phyloP scores from a whole-genome alignment of 1,140 invertebrate species.

The Bombus turneri region DNA sequence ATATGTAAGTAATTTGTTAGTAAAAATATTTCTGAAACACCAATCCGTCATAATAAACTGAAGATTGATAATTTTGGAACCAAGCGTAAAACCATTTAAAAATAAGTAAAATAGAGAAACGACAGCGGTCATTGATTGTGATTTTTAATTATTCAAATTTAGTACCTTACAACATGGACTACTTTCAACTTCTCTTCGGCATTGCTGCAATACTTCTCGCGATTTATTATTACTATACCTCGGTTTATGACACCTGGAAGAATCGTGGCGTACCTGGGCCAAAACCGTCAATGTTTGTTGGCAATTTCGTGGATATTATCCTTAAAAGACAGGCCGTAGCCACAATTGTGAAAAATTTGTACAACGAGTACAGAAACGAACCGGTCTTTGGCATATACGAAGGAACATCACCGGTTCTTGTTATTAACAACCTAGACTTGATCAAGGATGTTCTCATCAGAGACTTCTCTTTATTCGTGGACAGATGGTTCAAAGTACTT shows the following conservation, averaged over 20 bases:
- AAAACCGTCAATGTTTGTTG: constrained; percentile 67
- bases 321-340: constrained; percentile 43
- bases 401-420: constrained; percentile 69
- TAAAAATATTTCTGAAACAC: too few species aligned
- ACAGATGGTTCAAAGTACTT: constrained; percentile 72
- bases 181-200: constrained; percentile 54
- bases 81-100: too few species aligned
- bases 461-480: constrained; percentile 80
- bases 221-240: constrained; percentile 59
- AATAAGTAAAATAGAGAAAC: not conserved
- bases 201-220: constrained; percentile 31
- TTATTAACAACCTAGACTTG: constrained; percentile 79
- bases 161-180: not conserved
- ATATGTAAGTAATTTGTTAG: too few species aligned
- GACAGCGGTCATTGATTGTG: too few species aligned
- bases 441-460: constrained; percentile 81
- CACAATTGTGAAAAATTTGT: constrained; percentile 40
- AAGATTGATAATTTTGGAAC: too few species aligned
- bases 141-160: not conserved
- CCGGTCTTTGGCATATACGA: constrained; percentile 79
- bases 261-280: constrained; percentile 67
- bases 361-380: constrained; percentile 70
- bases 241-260: constrained; percentile 72
- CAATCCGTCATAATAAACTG: too few species aligned
- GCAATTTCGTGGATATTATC: constrained; percentile 68